Conservation (phyloP, 30 jellyfish, hydroid and myxozoan species). For the Euphysa ruthae region DNA sequence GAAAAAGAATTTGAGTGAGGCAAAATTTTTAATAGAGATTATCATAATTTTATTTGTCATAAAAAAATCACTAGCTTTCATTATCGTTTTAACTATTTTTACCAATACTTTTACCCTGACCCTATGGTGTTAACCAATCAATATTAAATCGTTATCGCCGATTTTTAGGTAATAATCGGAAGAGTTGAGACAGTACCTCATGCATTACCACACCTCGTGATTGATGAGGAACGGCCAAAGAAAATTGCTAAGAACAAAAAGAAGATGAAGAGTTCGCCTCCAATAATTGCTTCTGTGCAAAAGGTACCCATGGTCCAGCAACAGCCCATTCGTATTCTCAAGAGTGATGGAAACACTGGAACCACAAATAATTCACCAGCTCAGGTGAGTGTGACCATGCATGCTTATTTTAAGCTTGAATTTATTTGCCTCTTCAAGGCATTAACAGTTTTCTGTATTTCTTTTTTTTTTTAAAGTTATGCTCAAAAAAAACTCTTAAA, state of each 20-base stretch:
- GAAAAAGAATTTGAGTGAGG: no score
- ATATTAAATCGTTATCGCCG: neutral
- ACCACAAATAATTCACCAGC: slow-evolving; percentile 4
- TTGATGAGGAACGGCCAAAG: slow-evolving; percentile 32
- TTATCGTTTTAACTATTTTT: no score
- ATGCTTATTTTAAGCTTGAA: no score
- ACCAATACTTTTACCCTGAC: no score
- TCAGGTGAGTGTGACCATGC: slow-evolving; percentile 15
- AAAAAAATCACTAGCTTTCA: no score
- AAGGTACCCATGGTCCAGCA: slow-evolving; percentile 5
- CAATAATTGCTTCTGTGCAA: slow-evolving; percentile 11
- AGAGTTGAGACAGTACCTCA: slow-evolving; percentile 21
- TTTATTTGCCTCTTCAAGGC: no score
- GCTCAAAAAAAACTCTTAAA: neutral
- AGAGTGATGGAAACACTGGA: slow-evolving; percentile 12
- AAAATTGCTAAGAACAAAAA: slow-evolving; percentile 8
- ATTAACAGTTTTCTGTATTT: no score
- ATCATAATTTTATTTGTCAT: no score
- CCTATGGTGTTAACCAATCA: no score
- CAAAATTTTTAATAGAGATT: no score
- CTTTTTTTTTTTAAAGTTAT: neutral
- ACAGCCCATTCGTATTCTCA: slow-evolving; percentile 12
- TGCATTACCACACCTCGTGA: neutral
- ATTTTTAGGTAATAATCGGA: slow-evolving; percentile 19
- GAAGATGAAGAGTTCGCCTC: slow-evolving; percentile 20